Evolutionary conservation across 2,888 invertebrate genomes (phyloP), one percentile per base, ranked within the genome.

Genomic region (Galeopsomyia nigrocyanea): DNA sequence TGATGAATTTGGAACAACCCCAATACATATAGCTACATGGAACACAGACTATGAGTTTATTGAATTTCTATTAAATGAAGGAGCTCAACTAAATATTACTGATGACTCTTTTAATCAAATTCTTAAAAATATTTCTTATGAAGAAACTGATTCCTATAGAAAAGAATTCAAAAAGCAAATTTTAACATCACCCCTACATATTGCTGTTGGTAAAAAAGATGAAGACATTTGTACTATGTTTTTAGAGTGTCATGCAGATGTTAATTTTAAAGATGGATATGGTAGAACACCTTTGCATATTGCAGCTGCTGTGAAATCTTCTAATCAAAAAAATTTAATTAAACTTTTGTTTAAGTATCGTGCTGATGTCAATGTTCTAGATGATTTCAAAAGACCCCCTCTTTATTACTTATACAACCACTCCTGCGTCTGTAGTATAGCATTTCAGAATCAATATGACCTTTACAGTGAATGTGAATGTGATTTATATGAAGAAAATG

Each of bases 111-210:
- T 19, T 14, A 3, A 22, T n/a, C 26, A 47, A 17, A 46, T n/a
- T 49, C 3, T 14, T 50, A 56, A 0, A n/a, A 26, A 53, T 26
- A 3, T 16, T 55, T 3, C 57, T 9, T 3, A 13, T 46, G 31
- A 31, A 63, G 26, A 64, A 53, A 50, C 0, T 22, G 63, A 67
- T 55, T 22, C 31, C n/a, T 68, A 68, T 14, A 50, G n/a, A 7
- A 60, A 46, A 49, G 14, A 69, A 7, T 64, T 69, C 14, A 67
- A 9, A 39, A 70, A 16, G 26, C 19, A 49, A 51, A 51, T 74
- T 21, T 57, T 62, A 6, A 74, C 70, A 19, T 67, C 74, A n/a
- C 74, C 74, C 19, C 64, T 74, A 7, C 74, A 74, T 39, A 71
- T 74, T 63, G 74, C 74, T 58, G 67, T 74, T 19, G 49, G 13